Evolutionary conservation across 2,888 invertebrate species (phyloP), one percentile per base, ranked within the genome.

Genomic region (Scaptomyza parva): DNA sequence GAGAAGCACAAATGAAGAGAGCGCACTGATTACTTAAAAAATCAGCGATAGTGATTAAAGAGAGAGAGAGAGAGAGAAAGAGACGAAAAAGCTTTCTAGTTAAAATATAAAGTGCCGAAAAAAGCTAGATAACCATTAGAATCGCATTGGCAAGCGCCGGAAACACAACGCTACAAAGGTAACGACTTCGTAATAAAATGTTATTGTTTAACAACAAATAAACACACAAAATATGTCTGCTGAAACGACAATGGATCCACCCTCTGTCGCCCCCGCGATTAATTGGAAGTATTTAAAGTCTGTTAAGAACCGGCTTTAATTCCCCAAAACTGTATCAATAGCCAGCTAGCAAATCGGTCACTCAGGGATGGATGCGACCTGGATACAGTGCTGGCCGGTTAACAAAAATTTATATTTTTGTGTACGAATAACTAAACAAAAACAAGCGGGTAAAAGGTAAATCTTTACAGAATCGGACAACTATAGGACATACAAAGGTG

Each of bases 151-250:
- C 14, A 18, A 44, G 18, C 17, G 17, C n/a, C 41, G 6, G 28
- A n/a, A 35, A n/a, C 11, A 58, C 22, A 41, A 17, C 14, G 4
- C 5, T 39, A 1, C 4, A 14, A 18, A 17, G 7, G 17, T 4
- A 8, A 14, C 17, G 12, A 9, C 2, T n/a, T 7, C 12, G 8
- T 3, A 9, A 51, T 53, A 50, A 3, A 40, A 35, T 41, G 30
- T 0, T 26, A 39, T 35, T 51, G 4, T 4, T 26, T n/a, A 33
- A 40, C n/a, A 33, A 53, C 17, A 20, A 41, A 28, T 26, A 33
- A 2, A 17, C 17, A 37, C 17, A 14, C 6, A 17, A 45, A 43
- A 17, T 8, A 78, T 79, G 77, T 17, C 72, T 2, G 45, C 33
- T 18, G 69, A 71, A 9, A 8, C 55, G 28, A 59, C 55, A 50